Conservation (phyloP, 2,888 invertebrate species). For the Helicoverpa assulta region DNA sequence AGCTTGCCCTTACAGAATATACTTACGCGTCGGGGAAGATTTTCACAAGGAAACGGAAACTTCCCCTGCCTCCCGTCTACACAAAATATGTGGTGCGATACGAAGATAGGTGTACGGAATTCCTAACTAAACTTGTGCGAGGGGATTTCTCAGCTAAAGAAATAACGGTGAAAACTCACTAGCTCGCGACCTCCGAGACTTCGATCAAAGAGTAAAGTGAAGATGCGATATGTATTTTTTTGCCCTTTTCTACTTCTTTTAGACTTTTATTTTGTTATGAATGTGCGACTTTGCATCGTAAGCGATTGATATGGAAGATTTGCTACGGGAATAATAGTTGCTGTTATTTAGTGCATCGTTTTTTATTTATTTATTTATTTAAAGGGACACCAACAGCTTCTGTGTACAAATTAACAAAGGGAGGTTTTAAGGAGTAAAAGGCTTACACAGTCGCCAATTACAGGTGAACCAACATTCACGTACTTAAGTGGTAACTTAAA, state of each 20-base stretch:
- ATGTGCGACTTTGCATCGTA: constrained; percentile 40
- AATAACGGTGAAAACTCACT: constrained; percentile 77
- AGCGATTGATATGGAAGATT: constrained; percentile 39
- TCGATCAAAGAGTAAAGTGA: constrained; percentile 63
- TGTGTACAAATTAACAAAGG: too few species aligned
- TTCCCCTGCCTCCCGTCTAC: constrained; percentile 75
- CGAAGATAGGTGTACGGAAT: constrained; percentile 83
- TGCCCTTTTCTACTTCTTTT: constrained; percentile 34
- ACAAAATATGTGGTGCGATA: constrained; percentile 83
- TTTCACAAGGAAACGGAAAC: constrained; percentile 75
- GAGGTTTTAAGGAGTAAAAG: too few species aligned
- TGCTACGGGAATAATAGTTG: constrained; percentile 8
- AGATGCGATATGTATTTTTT: constrained; percentile 60
- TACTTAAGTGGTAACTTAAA: too few species aligned
- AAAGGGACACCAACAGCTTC: too few species aligned
- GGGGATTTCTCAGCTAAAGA: constrained; percentile 80
- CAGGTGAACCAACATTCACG: too few species aligned
- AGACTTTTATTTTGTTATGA: constrained; percentile 46
- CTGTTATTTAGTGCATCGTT: background rate
- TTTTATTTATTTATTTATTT: too few species aligned
- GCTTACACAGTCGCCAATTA: too few species aligned
- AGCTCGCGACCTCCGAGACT: constrained; percentile 71
- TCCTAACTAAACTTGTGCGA: constrained; percentile 82
- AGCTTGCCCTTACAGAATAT: constrained; percentile 48
- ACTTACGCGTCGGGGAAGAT: constrained; percentile 67